These are phyloP conservation scores for Equus przewalskii DNA, from an alignment of 2,113 vertebrate species.

Conservation along the genomic window DNA sequence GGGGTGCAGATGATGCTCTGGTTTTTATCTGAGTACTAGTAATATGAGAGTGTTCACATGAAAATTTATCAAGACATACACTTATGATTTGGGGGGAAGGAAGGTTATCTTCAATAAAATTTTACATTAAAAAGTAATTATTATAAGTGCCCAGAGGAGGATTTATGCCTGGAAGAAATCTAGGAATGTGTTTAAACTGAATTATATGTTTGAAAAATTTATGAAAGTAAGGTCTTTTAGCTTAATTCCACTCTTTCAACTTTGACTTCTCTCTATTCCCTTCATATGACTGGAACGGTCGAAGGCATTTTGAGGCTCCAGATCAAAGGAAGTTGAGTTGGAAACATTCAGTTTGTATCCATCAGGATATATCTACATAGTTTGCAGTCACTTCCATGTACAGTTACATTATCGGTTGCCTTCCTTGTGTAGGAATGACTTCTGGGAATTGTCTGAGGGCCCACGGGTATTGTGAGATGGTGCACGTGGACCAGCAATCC, in stretches of 20 bases:
- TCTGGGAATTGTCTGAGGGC: background rate
- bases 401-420: background rate
- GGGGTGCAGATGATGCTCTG: background rate
- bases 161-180: background rate
- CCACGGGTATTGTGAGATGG: background rate
- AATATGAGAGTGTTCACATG: background rate
- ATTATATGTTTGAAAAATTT: background rate
- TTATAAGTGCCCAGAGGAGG: background rate
- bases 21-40: background rate
- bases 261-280: background rate
- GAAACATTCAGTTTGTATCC: background rate
- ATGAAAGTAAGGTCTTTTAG: background rate
- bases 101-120: background rate
- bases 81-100: background rate
- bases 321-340: background rate
- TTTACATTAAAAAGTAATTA: conserved; percentile 34
- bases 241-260: background rate
- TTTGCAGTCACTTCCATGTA: background rate
- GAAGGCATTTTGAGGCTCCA: background rate
- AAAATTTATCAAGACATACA: background rate
- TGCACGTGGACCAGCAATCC: background rate
- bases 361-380: background rate
- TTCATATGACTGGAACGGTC: background rate
- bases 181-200: background rate
- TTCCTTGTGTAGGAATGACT: background rate